phyloP scores from a whole-genome alignment of 2,113 vertebrate species.

The Capricornis sumatraensis region DNA sequence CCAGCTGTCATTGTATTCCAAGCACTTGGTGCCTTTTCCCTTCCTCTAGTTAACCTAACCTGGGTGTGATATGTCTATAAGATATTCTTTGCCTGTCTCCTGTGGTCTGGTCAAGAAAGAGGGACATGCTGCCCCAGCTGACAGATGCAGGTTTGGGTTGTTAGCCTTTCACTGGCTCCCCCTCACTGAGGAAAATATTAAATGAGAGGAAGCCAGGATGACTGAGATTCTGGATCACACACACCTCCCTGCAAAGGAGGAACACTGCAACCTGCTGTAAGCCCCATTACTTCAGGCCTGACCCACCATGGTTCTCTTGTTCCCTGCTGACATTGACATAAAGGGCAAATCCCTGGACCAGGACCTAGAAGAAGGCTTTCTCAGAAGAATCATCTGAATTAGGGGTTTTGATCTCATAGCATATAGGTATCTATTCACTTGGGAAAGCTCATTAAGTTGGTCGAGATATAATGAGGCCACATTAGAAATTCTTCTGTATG shows the following conservation, averaged over 20 bases:
- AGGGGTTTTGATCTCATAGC: neutral
- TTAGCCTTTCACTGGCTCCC: neutral
- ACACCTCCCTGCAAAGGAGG: neutral
- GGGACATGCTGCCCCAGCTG: neutral
- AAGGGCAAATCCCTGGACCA: neutral
- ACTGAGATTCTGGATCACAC: neutral
- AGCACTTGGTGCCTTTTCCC: neutral
- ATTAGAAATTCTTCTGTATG: neutral
- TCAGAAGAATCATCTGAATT: neutral
- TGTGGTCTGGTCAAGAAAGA: neutral
- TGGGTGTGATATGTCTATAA: neutral
- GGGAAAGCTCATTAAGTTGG: neutral
- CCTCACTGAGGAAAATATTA: too few species aligned
- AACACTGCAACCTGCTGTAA: rapidly evolving
- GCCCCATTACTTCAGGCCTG: neutral
- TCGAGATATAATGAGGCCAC: neutral
- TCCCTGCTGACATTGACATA: neutral
- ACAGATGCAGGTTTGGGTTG: neutral
- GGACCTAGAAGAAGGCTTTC: neutral
- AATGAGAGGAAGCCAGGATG: too few species aligned
- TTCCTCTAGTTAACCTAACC: neutral
- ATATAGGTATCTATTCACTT: neutral
- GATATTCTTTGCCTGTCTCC: neutral
- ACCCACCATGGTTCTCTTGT: neutral
- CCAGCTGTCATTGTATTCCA: neutral